Conservation (phyloP, 1,140 invertebrate species). For the Megalonaias nervosa region DNA sequence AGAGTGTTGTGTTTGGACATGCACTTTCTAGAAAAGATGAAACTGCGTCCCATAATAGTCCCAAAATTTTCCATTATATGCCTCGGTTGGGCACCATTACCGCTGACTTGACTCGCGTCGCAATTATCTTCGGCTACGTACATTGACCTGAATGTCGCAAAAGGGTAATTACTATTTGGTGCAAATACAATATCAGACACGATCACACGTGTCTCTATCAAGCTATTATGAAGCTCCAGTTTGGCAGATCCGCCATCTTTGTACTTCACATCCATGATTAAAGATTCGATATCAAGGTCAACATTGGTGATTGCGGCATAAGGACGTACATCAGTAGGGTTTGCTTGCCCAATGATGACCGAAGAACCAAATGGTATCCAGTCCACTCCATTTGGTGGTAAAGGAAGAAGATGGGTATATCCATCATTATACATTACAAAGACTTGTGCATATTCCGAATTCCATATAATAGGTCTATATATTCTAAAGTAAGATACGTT, state of each 20-base stretch:
- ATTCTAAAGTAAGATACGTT: conserved; percentile 41
- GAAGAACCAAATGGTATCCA: too few relatives aligned
- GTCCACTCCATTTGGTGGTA: too few relatives aligned
- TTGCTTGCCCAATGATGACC: conserved; percentile 41
- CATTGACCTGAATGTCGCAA: conserved; percentile 52
- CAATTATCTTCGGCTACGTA: conserved; percentile 50
- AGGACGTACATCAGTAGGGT: conserved; percentile 31
- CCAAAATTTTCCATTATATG: conserved; percentile 45
- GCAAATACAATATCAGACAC: conserved; percentile 25
- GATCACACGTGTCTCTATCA: conserved; percentile 28
- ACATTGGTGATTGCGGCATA: conserved; percentile 36
- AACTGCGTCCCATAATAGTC: conserved; percentile 31
- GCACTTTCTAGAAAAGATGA: conserved; percentile 52
- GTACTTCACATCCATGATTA: conserved; percentile 33
- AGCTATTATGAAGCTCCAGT: conserved; percentile 24
- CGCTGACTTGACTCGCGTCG: conserved; percentile 45
- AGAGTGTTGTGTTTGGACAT: conserved; percentile 55
- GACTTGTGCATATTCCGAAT: conserved; percentile 35
- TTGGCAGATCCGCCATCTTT: conserved; percentile 34
- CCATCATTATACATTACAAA: too few relatives aligned
- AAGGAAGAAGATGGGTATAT: too few relatives aligned
- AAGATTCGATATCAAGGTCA: conserved; percentile 23
- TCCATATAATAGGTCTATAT: conserved; percentile 34
- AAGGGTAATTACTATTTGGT: conserved; percentile 43
- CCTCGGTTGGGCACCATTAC: conserved; percentile 31